A percentile compares a stretch with the other conserved stretches of the same genome.
Evolutionary conservation across 2,113 vertebrate genomes (phyloP).

Genomic region (Lichenostomus cassidix): DNA sequence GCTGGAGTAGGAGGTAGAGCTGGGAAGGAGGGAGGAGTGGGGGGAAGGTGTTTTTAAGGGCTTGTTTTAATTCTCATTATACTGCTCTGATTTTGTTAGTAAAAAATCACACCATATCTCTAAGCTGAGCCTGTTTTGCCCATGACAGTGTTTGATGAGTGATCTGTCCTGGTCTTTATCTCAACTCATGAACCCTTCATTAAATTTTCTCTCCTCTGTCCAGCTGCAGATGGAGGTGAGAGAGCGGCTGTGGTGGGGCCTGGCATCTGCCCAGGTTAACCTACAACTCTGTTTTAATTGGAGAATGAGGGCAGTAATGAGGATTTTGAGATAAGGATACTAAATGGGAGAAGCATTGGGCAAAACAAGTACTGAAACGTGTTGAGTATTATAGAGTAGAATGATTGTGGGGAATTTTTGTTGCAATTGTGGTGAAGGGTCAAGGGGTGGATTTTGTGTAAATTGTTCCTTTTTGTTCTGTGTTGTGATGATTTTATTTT

Average conservation of each 20-base stretch:
- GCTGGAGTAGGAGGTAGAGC: background rate
- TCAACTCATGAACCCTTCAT: background rate
- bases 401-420: background rate
- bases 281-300: background rate
- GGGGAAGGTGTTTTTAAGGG: background rate
- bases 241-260: no score
- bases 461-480: no score
- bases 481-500: background rate
- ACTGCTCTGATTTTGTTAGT: background rate
- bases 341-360: background rate
- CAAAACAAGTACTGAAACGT: background rate
- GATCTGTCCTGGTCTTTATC: background rate
- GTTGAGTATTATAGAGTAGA: background rate
- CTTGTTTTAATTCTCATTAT: background rate
- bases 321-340: background rate
- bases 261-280: background rate
- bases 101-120: background rate
- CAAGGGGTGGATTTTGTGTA: background rate
- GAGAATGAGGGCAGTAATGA: background rate
- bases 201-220: background rate
- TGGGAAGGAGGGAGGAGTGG: background rate
- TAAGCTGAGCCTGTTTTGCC: background rate
- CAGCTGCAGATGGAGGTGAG: background rate
- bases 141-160: accelerated
- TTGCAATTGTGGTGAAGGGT: background rate